These are phyloP conservation scores for Holotrichia oblita DNA, from an alignment of 1,140 invertebrate genomes.

Conservation along the genomic window DNA sequence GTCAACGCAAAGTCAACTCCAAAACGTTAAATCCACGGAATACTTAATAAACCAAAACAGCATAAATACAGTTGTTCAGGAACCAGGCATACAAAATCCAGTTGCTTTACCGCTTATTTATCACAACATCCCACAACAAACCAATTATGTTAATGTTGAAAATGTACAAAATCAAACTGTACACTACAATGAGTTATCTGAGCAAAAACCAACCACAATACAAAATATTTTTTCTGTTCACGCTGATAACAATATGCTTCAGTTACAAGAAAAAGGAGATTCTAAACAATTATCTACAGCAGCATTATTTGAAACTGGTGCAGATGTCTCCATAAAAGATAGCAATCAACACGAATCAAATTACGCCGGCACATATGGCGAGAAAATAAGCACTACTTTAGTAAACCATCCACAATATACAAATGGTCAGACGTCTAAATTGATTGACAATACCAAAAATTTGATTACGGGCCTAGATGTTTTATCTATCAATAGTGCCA, in stretches of 20 bases:
- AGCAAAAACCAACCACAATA: neutral
- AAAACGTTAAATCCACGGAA: neutral
- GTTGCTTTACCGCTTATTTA: constrained; percentile 5
- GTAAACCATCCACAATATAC: neutral
- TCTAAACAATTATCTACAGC: constrained; percentile 5
- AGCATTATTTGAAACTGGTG: constrained; percentile 35
- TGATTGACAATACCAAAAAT: constrained; percentile 66
- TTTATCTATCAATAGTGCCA: constrained; percentile 63
- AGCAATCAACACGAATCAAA: neutral
- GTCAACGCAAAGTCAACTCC: neutral
- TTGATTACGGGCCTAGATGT: constrained; percentile 67
- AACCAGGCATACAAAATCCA: neutral
- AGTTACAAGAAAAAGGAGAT: neutral
- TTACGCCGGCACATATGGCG: constrained; percentile 14
- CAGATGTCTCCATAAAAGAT: neutral
- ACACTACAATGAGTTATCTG: neutral
- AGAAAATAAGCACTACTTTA: constrained; percentile 35
- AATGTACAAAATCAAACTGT: neutral
- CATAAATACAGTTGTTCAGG: neutral
- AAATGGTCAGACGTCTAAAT: constrained; percentile 49
- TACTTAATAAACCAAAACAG: neutral
- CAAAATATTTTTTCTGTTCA: neutral
- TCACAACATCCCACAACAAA: neutral
- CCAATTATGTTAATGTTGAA: neutral
- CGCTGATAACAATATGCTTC: neutral